Conservation (phyloP, 1,140 invertebrate genomes). For the Mycetomoellerius zeteki region DNA sequence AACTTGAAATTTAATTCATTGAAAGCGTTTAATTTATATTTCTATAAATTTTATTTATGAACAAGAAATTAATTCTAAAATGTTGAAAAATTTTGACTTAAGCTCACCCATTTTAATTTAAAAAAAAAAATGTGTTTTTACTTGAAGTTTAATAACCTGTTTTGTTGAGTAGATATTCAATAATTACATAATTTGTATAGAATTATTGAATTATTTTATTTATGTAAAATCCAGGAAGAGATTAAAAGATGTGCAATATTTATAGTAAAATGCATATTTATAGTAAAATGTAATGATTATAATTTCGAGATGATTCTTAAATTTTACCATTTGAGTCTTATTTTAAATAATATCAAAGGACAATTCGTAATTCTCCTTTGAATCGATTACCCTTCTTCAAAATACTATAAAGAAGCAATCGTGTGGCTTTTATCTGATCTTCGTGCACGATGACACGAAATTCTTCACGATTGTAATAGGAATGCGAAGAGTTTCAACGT, state of each 20-base stretch:
- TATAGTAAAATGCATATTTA: background rate
- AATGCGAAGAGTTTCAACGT: conserved; percentile 56
- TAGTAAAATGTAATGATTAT: background rate
- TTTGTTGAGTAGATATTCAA: background rate
- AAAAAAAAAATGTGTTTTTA: background rate
- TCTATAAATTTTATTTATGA: too few relatives aligned
- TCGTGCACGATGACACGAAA: conserved; percentile 41
- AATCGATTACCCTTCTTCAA: conserved; percentile 36
- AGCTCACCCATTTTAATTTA: too few relatives aligned
- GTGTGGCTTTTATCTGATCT: conserved; percentile 66
- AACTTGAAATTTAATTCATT: too few relatives aligned
- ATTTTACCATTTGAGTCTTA: too few relatives aligned
- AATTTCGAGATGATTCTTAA: too few relatives aligned
- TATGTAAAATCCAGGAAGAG: background rate
- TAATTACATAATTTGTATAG: background rate
- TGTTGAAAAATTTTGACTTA: too few relatives aligned
- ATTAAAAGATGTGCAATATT: background rate
- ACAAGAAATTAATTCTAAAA: too few relatives aligned
- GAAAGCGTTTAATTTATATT: too few relatives aligned
- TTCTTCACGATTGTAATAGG: conserved; percentile 31
- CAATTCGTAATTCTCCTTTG: background rate
- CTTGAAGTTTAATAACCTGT: background rate
- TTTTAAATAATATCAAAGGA: too few relatives aligned
- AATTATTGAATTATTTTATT: background rate
- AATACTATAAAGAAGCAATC: conserved; percentile 29